Base-by-base conservation (phyloP, 2,888 invertebrate species). In the Drosophila emarginata region DNA sequence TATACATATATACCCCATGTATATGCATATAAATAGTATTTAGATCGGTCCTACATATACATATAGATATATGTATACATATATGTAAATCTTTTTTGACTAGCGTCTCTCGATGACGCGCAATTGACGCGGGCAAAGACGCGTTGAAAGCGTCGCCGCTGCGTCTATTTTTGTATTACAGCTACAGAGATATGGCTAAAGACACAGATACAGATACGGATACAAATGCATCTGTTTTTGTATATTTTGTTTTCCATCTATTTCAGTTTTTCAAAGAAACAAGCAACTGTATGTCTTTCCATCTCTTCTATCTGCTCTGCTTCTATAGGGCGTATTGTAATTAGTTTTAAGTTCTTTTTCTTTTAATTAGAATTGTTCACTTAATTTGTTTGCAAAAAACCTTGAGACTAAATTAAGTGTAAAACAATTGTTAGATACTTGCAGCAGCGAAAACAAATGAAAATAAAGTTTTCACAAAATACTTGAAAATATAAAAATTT, bases 121-220 rank as follows among this genome's bases (percentile, higher is more conserved):
- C 88, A 88, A 88, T 89, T 88, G 85, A 88, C 76, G 89, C 85
- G 78, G 65, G 74, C 76, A 87, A 87, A 84, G 87, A 84, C 80
- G 84, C 84, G 84, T 84, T 84, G 82, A 84, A 87, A 87, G 72
- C 69, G 79, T 75, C 80, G 67, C 70, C 68, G 74, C 64, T 37
- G 61, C 45, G 53, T 83, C 86, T 82, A 82, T 82, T 82, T 82
- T 83, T 64, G 63, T 61, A 68, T 64, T 58, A 45, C 37, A 65
- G 54, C 68, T 52, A 67, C 50, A 59, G 57, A 69, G 39, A n/a
- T n/a, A n/a, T n/a, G n/a, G n/a, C n/a, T n/a, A n/a, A n/a, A 63
- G 45, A 32, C 12, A 62, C 63, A 74, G 51, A 76, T 28, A 68
- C 68, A 72, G 40, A 52, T 64, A 70, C 68, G 79, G 51, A 65